phyloP scores from a whole-genome alignment of 2,113 vertebrate species.

The Ctenodactylus gundi region DNA sequence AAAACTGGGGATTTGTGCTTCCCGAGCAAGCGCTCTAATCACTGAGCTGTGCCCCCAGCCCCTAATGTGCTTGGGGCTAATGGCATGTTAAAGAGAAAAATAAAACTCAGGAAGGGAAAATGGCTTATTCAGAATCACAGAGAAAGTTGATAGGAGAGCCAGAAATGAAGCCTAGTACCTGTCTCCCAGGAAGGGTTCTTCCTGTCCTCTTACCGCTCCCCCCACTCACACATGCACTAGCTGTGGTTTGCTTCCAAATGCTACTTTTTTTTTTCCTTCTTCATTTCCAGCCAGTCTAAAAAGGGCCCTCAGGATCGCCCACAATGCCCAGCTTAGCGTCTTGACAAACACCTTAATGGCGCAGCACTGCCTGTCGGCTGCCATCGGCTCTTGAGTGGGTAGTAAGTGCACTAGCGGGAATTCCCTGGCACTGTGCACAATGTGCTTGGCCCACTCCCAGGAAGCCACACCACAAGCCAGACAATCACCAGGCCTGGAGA shows the following conservation, averaged over 20 bases:
- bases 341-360: constrained; percentile 72
- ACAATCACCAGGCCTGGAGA: not conserved
- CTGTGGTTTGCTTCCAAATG: constrained; percentile 49
- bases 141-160: not conserved
- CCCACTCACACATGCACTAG: not conserved
- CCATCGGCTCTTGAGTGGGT: constrained; percentile 59
- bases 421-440: constrained; percentile 30
- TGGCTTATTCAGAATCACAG: constrained; percentile 22
- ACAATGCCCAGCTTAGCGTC: constrained; percentile 69
- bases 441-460: constrained; percentile 71
- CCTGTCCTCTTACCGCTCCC: not conserved
- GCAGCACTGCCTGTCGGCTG: constrained; percentile 57
- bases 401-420: constrained; percentile 63
- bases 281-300: constrained; percentile 60
- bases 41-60: too few relatives aligned
- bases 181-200: not conserved
- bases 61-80: too few relatives aligned
- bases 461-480: constrained; percentile 71
- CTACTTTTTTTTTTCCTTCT: not conserved
- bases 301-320: constrained; percentile 62
- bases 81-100: constrained; percentile 23
- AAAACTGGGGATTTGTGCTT: too few relatives aligned
- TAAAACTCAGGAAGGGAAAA: constrained; percentile 34
- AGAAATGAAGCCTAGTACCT: not conserved
- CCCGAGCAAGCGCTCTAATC: too few relatives aligned